Evolutionary conservation across 2,888 invertebrate genomes (phyloP), one percentile per base, ranked within the genome.

Genomic region (Eupithecia subfuscata): DNA sequence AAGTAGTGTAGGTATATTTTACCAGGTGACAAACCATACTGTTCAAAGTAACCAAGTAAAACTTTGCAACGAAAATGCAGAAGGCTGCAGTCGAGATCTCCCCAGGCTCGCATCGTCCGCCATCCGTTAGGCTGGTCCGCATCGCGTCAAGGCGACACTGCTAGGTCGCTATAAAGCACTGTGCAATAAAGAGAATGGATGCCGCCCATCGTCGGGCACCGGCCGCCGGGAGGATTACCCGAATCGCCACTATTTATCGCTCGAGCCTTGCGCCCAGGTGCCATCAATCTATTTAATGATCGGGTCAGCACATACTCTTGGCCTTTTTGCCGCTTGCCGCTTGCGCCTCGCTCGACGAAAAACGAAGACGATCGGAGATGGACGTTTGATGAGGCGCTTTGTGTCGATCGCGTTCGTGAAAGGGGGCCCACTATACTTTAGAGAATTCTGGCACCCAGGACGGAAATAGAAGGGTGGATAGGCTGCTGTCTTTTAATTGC

Each of bases 241-340:
- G 92, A 94, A 94, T 93, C 93, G 92, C 93, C 95, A 94, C 95
- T 95, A 95, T 95, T 94, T 95, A 95, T 95, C 94, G 95, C 93
- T 89, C 90, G 87, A 91, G 92, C 92, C 93, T 91, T 91, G 91
- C 92, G 92, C 93, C 93, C 95, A 95, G 95, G 95, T 94, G 92
- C 95, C 90, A 95, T 95, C 95, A 93, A 95, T 95, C 95, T 95
- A 92, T 94, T 94, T 95, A 95, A 95, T 94, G 95, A 95, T 94
- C 94, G 94, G 95, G 94, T 95, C 95, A 94, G 95, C 95, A 92
- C 92, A 89, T 90, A 88, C 90, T 93, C 93, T 93, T 89, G 88
- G 86, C 89, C 92, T 93, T 95, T 94, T 94, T 94, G 89, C 86
- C 86, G 86, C 85, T 85, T 82, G 84, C 88, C 84, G 85, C 84